Percentiles rank a stretch among this genome's conserved stretches.
phyloP scores from a whole-genome alignment of 2,888 invertebrate genomes.

The Cataglyphis rosenhaueri region DNA sequence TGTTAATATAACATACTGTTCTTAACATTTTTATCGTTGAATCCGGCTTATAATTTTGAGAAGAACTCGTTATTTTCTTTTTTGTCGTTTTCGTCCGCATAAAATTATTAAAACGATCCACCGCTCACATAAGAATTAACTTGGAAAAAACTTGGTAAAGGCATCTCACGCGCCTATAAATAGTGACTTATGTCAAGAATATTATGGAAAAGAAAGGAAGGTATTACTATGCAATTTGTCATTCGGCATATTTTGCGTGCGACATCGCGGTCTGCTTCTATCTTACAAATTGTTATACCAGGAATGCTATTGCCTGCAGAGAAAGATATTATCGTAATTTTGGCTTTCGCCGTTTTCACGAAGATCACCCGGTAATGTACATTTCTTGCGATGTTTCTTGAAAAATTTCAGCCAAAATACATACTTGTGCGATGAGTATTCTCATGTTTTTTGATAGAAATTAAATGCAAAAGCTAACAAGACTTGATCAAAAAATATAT shows the following conservation, averaged over 20 bases:
- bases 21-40: neutral
- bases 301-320: conserved; percentile 47
- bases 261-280: conserved; percentile 30
- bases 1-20: neutral
- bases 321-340: conserved; percentile 65
- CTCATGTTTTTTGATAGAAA: neutral
- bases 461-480: neutral
- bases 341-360: conserved; percentile 53
- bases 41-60: neutral
- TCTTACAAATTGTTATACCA: conserved; percentile 59
- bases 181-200: conserved; percentile 17
- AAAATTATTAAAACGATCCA: conserved; percentile 4
- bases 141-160: neutral
- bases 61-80: neutral
- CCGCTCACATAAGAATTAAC: neutral
- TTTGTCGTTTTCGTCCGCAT: neutral
- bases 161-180: neutral
- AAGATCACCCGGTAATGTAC: neutral
- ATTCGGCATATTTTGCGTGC: conserved; percentile 65
- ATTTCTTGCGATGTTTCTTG: neutral
- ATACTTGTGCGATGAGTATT: neutral
- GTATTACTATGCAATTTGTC: conserved; percentile 63
- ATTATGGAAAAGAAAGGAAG: conserved; percentile 14
- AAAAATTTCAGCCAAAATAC: conserved; percentile 2
- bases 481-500: neutral